Conservation (phyloP, 2,113 vertebrate species). For the Rhinolophus sinicus region DNA sequence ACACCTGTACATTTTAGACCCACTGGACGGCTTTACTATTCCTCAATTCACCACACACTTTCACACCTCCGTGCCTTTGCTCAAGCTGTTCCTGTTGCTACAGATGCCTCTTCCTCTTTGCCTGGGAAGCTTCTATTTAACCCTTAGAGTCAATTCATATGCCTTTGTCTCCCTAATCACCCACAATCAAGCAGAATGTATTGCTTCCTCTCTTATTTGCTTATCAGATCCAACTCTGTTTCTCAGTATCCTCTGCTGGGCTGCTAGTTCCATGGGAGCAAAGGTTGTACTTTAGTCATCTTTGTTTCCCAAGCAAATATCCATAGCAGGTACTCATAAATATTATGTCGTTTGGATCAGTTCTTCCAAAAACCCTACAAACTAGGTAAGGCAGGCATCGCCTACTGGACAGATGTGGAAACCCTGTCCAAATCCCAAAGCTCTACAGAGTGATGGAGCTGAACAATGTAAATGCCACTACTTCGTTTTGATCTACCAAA, state of each 20-base stretch:
- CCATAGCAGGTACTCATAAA: neutral
- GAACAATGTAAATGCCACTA: neutral
- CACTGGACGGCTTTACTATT: neutral
- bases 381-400: neutral
- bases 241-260: neutral
- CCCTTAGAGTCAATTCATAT: neutral
- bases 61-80: neutral
- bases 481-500: neutral
- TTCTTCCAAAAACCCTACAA: neutral
- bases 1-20: neutral
- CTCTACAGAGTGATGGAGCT: neutral
- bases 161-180: neutral
- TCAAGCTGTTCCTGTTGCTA: neutral
- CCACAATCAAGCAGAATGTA: neutral
- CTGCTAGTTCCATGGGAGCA: neutral
- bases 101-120: neutral
- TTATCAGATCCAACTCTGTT: neutral
- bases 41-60: neutral
- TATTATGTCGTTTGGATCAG: neutral
- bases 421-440: neutral
- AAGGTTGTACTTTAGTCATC: neutral
- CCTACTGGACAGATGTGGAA: neutral
- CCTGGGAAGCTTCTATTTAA: neutral
- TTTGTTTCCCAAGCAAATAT: neutral
- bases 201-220: slow-evolving; percentile 4